Percentiles rank a stretch among this genome's conserved stretches.
These are phyloP conservation scores for Lindbergichthys nudifrons DNA, from an alignment of 2,797 vertebrate genomes.

Conservation along the genomic window DNA sequence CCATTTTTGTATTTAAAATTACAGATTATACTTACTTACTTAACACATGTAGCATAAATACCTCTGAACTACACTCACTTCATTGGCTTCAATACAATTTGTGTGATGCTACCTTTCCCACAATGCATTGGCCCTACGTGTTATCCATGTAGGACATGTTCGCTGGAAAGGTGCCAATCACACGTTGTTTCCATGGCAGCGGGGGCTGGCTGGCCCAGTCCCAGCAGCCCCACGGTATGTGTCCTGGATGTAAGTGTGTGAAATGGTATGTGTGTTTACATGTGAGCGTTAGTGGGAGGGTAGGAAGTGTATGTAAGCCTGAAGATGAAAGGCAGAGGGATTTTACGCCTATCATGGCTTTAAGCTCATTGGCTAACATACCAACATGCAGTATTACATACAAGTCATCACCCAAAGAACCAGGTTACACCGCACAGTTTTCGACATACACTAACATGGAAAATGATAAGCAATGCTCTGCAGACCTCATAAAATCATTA, in stretches of 20 bases:
- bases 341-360: constrained; percentile 56
- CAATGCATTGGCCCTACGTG: constrained; percentile 31
- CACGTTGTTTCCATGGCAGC: constrained; percentile 71
- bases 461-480: constrained; percentile 2
- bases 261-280: constrained; percentile 54
- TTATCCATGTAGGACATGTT: constrained; percentile 42
- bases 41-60: not conserved
- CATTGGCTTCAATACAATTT: not conserved
- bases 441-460: not conserved
- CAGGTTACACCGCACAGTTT: constrained; percentile 5
- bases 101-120: constrained; percentile 37
- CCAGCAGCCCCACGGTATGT: constrained; percentile 51
- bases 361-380: constrained; percentile 33
- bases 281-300: constrained; percentile 17
- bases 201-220: constrained; percentile 46
- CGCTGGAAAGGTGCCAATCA: constrained; percentile 62
- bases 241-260: constrained; percentile 34
- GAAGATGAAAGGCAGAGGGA: constrained; percentile 59
- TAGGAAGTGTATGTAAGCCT: constrained; percentile 21
- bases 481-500: not conserved
- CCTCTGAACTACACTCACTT: not conserved
- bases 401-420: constrained; percentile 18
- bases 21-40: not conserved
- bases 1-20: not conserved
- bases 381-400: constrained; percentile 34